These are phyloP conservation scores for Gallinago solitaria DNA, from an alignment of 2,797 vertebrate species.

Conservation along the genomic window DNA sequence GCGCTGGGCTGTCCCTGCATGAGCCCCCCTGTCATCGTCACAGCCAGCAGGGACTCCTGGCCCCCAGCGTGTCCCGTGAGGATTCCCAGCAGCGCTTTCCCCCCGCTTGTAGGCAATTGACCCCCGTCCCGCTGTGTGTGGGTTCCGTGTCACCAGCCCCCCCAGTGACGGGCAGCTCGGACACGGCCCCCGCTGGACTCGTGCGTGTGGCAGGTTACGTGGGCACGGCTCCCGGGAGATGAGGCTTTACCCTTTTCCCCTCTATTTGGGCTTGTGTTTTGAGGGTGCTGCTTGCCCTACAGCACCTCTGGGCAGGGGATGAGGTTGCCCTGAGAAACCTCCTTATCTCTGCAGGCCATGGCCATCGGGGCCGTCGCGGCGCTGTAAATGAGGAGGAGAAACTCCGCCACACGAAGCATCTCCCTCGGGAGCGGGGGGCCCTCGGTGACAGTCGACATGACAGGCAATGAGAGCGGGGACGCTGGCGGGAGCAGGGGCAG, in stretches of 20 bases:
- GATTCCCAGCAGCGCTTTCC: not conserved
- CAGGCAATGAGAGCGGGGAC: not conserved
- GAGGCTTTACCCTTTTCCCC: not conserved
- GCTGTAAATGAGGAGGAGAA: rapidly evolving
- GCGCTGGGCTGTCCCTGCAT: not conserved
- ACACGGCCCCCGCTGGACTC: rapidly evolving
- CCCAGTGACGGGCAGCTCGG: not conserved
- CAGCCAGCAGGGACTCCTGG: not conserved
- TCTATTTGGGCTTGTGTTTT: not conserved
- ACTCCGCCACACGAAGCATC: not conserved
- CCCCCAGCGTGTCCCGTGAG: not conserved
- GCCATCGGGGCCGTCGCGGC: rapidly evolving
- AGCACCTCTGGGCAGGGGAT: not conserved
- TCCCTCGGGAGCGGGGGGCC: not conserved
- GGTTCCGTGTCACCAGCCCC: rapidly evolving
- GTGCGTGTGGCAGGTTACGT: not conserved
- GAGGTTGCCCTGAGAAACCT: not conserved
- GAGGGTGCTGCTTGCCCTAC: rapidly evolving
- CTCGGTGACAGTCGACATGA: not conserved
- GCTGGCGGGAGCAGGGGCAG: not conserved
- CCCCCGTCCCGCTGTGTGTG: rapidly evolving
- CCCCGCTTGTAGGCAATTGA: rapidly evolving
- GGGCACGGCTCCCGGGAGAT: rapidly evolving
- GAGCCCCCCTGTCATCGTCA: not conserved
- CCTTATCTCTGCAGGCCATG: rapidly evolving